Percentiles rank a stretch among this genome's conserved stretches.
phyloP scores from a whole-genome alignment of 2,888 invertebrate species.

The Chymomyza amoena region DNA sequence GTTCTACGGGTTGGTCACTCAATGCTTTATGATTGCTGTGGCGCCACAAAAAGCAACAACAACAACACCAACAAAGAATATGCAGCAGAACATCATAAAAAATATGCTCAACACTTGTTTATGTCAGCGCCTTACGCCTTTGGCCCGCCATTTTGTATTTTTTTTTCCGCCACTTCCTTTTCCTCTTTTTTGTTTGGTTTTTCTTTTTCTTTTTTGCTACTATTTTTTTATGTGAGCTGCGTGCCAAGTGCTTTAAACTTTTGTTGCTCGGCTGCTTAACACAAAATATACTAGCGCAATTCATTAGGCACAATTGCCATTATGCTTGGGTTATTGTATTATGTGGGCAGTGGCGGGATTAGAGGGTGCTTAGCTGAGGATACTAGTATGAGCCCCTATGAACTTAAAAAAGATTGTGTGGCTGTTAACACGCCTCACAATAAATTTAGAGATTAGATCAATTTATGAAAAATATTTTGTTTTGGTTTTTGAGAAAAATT shows the following conservation, averaged over 20 bases:
- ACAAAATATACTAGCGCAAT: slow-evolving; percentile 55
- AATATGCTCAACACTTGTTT: slow-evolving; percentile 64
- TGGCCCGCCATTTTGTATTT: slow-evolving; percentile 14
- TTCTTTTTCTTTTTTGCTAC: not conserved
- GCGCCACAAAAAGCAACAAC: slow-evolving; percentile 35
- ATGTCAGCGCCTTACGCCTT: slow-evolving; percentile 17
- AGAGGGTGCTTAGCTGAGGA: no score
- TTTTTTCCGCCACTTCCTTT: slow-evolving; percentile 7
- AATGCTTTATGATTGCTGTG: slow-evolving; percentile 57
- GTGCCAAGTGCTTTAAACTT: slow-evolving; percentile 57
- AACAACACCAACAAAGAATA: slow-evolving; percentile 12
- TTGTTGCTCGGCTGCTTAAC: slow-evolving; percentile 30
- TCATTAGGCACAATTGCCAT: slow-evolving; percentile 58
- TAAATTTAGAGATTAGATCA: no score
- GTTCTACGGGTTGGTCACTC: slow-evolving; percentile 46
- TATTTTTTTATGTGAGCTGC: slow-evolving; percentile 32
- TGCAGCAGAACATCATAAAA: slow-evolving; percentile 44
- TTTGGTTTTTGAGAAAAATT: no score
- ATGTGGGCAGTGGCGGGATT: no score
- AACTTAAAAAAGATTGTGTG: no score
- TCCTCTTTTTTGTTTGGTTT: slow-evolving; percentile 7
- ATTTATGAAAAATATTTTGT: no score
- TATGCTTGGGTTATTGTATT: slow-evolving; percentile 1
- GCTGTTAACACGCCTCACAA: no score
- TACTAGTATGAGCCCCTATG: no score